These are phyloP conservation scores for Etheostoma perlongum DNA, from an alignment of 2,797 vertebrate species.

Conservation along the genomic window DNA sequence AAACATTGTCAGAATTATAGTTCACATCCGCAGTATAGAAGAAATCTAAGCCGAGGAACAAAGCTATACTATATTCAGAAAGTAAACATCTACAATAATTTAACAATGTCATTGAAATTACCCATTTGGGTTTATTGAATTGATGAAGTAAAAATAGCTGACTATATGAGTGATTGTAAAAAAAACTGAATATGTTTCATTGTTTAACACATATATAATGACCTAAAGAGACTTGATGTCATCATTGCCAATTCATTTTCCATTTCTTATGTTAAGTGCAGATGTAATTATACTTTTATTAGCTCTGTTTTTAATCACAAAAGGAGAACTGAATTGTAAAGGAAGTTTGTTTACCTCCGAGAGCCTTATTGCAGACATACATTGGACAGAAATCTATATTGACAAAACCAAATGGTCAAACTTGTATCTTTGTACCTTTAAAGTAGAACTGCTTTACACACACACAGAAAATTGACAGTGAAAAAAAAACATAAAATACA, in stretches of 20 bases:
- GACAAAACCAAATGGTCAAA: neutral
- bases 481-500: neutral
- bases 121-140: neutral
- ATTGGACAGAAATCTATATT: neutral
- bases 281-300: neutral
- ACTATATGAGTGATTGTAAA: neutral
- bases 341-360: neutral
- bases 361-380: fast-evolving
- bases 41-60: neutral
- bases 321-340: neutral
- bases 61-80: neutral
- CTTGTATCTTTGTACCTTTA: neutral
- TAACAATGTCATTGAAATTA: neutral
- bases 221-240: neutral
- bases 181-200: neutral
- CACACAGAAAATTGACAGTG: neutral
- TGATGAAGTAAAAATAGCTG: neutral
- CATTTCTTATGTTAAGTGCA: neutral
- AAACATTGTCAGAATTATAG: slow-evolving; percentile 6
- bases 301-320: neutral
- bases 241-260: neutral
- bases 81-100: neutral
- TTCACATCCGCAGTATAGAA: neutral
- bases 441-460: neutral
- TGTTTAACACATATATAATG: neutral